Base-by-base conservation (phyloP, 2,113 vertebrate species). In the Turnix velox region DNA sequence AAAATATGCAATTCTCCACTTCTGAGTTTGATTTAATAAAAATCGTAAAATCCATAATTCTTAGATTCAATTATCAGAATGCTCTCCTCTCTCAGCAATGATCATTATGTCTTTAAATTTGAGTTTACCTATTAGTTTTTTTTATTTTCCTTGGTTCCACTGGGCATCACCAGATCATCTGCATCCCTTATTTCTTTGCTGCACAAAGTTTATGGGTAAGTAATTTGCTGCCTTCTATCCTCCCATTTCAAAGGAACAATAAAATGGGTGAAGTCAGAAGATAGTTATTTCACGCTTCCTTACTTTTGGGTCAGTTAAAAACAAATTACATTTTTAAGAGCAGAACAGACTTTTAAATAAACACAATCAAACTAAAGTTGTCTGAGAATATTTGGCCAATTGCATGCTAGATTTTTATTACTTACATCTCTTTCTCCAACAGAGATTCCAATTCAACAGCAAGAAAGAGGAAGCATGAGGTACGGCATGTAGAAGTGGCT, bases 41-140 rank as follows among this genome's bases (percentile, higher is more conserved):
- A 75, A 91, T 58, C 0, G 77, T 62, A 76, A 92, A 90, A 75
- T 75, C 61, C 84, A 20, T 87, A 92, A 67, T 69, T 94, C 71
- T 73, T 82, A 68, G 15, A 72, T 7, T 75, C 10, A 49, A 76
- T 83, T 84, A 81, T 71, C 24, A 3, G 8, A 89, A 6, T 67
- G 51, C 42, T 67, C 43, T 72, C 54, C 31, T 72, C 35, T 87
- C 71, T 67, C 73, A 89, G 43, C 76, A 87, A 49, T 4, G 33
- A 31, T 28, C 79, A 93, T 68, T 82, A 84, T 15, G 27, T 39
- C 45, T 80, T 90, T 79, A 65, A 87, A 35, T n/a, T 14, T 17
- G 14, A 30, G 10, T 51, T n/a, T 24, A 58, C 30, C 46, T 58
- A 78, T 25, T n/a, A 73, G 28, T 6, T 83, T 31, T 7, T 81